A percentile compares a stretch with the other conserved stretches of the same genome.
Conservation (phyloP, 2,113 vertebrate genomes). For the Pogonocichla stellata region DNA sequence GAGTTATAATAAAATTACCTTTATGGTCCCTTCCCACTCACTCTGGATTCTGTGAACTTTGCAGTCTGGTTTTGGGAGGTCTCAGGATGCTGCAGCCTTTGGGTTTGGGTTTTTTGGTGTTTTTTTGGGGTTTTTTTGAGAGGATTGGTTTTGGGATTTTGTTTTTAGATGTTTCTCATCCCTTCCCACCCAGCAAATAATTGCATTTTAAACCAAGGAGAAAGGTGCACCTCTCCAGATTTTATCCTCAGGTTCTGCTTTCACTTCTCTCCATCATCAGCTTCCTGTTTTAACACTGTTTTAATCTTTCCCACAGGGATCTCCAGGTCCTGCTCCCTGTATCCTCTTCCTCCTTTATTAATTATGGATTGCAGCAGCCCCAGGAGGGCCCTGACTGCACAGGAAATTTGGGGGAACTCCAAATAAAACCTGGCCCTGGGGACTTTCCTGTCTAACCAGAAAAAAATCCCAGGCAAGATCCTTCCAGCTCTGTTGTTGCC, state of each 20-base stretch:
- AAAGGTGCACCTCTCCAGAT: background rate
- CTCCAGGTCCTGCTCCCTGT: background rate
- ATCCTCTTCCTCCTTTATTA: background rate
- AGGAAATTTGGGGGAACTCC: background rate
- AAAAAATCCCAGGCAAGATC: background rate
- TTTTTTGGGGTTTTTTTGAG: background rate
- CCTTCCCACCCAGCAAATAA: background rate
- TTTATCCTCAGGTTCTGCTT: background rate
- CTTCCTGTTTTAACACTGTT: background rate
- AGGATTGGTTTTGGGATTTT: background rate
- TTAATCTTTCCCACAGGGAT: background rate
- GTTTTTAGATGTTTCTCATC: background rate
- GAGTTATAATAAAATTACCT: too few relatives aligned
- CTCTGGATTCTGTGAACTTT: background rate
- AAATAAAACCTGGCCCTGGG: background rate
- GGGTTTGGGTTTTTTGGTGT: too few relatives aligned
- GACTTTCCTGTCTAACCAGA: background rate
- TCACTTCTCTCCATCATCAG: background rate
- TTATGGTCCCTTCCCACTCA: background rate
- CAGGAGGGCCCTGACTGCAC: background rate
- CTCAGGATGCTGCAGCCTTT: background rate
- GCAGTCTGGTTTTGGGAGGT: accelerated
- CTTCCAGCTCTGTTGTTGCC: background rate
- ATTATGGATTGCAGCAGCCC: background rate
- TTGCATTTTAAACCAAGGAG: background rate